A percentile compares a stretch with the other conserved stretches of the same genome.
Conservation (phyloP, 2,113 vertebrate species). For the Neolamprologus tretocephalus region DNA sequence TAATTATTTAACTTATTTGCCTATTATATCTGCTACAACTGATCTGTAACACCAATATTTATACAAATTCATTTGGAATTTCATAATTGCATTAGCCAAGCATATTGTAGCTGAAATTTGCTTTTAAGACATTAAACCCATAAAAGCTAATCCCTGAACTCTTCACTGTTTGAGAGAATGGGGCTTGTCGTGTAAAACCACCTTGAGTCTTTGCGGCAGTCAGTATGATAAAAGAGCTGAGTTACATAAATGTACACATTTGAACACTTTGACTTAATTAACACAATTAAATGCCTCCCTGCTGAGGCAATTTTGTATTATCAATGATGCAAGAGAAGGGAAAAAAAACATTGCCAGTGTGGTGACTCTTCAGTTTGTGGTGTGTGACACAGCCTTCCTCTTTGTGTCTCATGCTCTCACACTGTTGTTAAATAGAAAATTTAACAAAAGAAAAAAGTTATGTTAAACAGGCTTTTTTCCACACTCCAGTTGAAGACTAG, state of each 20-base stretch:
- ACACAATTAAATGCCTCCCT: background rate
- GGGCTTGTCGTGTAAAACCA: background rate
- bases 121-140: background rate
- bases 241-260: background rate
- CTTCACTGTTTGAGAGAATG: background rate
- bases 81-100: background rate
- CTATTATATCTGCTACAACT: background rate
- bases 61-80: background rate
- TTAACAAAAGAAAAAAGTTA: background rate
- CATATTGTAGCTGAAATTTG: background rate
- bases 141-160: background rate
- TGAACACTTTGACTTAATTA: background rate
- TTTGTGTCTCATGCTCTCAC: background rate
- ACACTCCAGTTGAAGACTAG: background rate
- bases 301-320: background rate
- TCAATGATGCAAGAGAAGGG: background rate
- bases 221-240: background rate
- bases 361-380: background rate
- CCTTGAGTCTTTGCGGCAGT: fast-evolving
- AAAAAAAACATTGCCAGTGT: background rate
- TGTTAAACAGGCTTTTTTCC: background rate
- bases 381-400: background rate
- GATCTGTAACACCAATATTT: background rate
- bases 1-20: background rate
- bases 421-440: background rate